Base-by-base conservation (phyloP, 2,113 vertebrate genomes). In the Myotis brandtii region DNA sequence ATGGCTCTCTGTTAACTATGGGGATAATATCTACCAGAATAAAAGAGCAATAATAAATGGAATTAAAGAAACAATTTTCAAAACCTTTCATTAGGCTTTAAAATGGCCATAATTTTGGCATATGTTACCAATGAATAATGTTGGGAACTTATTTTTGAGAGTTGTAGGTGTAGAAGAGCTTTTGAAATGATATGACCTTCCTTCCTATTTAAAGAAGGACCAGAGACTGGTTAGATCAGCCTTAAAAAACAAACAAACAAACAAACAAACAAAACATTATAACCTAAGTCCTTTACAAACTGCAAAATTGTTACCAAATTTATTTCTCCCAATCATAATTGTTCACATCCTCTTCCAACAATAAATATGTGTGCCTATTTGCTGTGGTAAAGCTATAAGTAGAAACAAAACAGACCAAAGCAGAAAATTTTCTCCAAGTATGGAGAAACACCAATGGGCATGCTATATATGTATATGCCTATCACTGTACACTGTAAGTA, bases 61-160 rank as follows among this genome's bases (percentile, higher is more conserved):
- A 67, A 85, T 76, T 56, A 73, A 87, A 82, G 40, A 52, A 86
- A 14, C 6, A 80, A 67, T 69, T 79, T 79, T 54, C 4, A 83
- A 87, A 95, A 79, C 2, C 25, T 75, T 90, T 80, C 30, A 73
- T 52, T 91, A 34, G 37, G 64, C 27, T 70, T 92, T 90, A 75
- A 85, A 59, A 56, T 50, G 56, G 43, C 17, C 67, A 59, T 89
- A 72, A 96, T 86, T 46, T 86, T 48, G 43, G 37, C 34, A 84
- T 92, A 69, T 82, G 23, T 86, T 89, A 81, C n/a, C 32, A 90
- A 37, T 13, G 8, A 46, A 14, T 40, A 70, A 59, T 79, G 48
- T 27, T 75, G 8, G 21, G 67, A 89, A 88, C 34, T 89, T 52
- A 9, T 8, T 32, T 56, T 79, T 81, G 77, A 62, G 30, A 77